Evolutionary conservation across 2,113 vertebrate genomes (phyloP), one percentile per base, ranked within the genome.

Genomic region (Butastur rufipennis): DNA sequence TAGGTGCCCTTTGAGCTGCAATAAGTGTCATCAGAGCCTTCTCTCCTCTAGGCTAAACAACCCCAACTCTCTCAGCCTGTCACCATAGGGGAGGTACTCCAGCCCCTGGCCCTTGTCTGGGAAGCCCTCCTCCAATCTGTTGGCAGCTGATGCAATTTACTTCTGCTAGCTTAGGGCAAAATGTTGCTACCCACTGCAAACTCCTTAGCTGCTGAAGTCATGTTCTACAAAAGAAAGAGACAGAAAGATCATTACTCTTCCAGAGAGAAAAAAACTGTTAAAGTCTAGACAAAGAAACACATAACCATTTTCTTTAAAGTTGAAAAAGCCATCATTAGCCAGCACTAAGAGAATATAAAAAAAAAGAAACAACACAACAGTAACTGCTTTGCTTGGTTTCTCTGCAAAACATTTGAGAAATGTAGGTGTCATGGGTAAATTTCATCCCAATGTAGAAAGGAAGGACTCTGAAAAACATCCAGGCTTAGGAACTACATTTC

Each of bases 141-240:
- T 88, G 98, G 97, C 81, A 98, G 94, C 93, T 97, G 94, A 2
- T 98, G 96, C 25, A 96, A 56, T 95, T 98, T 98, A 75, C 93
- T 97, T 90, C 81, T 95, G 53, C 93, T 97, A 82, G 92, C 84
- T 92, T 95, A 92, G 53, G 95, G 88, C 43, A 97, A 97, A 97
- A 96, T 97, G 43, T 93, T 98, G 58, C 97, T 97, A 81, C 98
- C 98, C 82, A 95, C 94, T 21, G 97, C 94, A 87, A 98, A 98
- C 34, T 98, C 98, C 94, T 98, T 98, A 81, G 97, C 87, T 2
- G 97, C 97, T 58, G 98, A 98, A 72, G 98, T 95, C 90, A 98
- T 98, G 93, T 98, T 98, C 98, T 98, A 92, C n/a, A 97, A 97
- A 97, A 74, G 34, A 87, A 91, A 88, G 75, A 82, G 68, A 72